Evolutionary conservation across 2,888 invertebrate genomes (phyloP), one percentile per base, ranked within the genome.

Genomic region (Dichetophora obliterata): DNA sequence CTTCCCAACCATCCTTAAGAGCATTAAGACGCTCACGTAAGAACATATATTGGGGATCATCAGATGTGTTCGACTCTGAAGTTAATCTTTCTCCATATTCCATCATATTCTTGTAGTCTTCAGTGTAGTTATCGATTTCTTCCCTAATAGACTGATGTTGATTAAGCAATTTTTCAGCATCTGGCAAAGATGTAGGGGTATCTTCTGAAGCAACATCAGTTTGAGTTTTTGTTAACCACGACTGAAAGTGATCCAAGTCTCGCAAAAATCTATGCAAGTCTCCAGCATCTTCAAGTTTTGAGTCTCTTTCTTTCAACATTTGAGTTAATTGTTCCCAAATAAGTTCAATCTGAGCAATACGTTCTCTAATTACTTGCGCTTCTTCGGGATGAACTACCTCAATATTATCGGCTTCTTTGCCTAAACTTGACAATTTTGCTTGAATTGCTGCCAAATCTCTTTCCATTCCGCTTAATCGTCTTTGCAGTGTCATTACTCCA

Each of bases 31-130:
- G 93, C 91, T 99, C 98, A 80, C 99, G 93, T 85, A 99, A 91
- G 95, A 99, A 99, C 99, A 99, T 99, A 91, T 99, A 99, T 90
- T 99, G 99, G 61, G 99, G 98, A 91, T 99, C 99, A 90, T 97
- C 95, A 89, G 96, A 94, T 82, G 97, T 94, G 50, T 93, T 93
- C 50, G 95, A 95, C 86, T 95, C 95, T 77, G 95, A 94, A 71
- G 98, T 98, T 82, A 98, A 93, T 85, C 95, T 93, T 89, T 98
- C 98, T 59, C 99, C 99, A 87, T 99, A 99, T 87, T 98, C 98
- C 96, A 99, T 99, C 98, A 99, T 99, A 91, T 96, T 96, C 85
- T 95, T 95, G 88, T 98, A 99, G 89, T 99, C 99, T 86, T 98
- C 98, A 74, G 95, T 97, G 90, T 99, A 99, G 87, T 98, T 99